These are phyloP conservation scores for Gymnoscopelus braueri DNA, from an alignment of 2,797 vertebrate species.

Conservation along the genomic window DNA sequence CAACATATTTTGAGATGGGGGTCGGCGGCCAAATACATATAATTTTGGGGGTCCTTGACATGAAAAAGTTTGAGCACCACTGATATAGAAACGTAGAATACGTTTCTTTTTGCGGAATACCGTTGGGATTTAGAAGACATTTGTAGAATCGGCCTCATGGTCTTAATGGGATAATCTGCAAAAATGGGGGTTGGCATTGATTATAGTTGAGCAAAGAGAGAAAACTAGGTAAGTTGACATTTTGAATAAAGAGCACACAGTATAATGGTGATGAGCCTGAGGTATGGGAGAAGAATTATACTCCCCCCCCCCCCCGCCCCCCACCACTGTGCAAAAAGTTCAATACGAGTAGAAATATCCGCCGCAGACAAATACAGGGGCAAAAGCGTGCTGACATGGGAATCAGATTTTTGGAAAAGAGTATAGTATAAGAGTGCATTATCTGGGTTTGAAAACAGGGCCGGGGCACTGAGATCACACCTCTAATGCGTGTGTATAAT, in stretches of 20 bases:
- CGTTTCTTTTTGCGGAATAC: too few relatives aligned
- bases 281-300: conserved; percentile 69
- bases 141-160: too few relatives aligned
- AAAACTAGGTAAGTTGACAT: conserved; percentile 59
- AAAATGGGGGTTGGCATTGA: conserved; percentile 68
- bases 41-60: too few relatives aligned
- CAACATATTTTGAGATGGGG: too few relatives aligned
- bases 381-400: conserved; percentile 49
- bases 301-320: conserved; percentile 67
- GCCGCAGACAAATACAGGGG: conserved; percentile 70
- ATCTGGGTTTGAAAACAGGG: conserved; percentile 72
- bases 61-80: too few relatives aligned
- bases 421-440: conserved; percentile 60
- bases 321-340: conserved; percentile 65
- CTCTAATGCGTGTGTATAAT: conserved; percentile 49
- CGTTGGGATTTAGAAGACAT: too few relatives aligned
- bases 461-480: conserved; percentile 66
- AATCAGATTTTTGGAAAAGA: conserved; percentile 51
- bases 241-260: conserved; percentile 35
- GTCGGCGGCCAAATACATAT: too few relatives aligned
- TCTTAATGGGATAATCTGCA: too few relatives aligned
- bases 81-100: too few relatives aligned
- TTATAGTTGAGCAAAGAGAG: conserved; percentile 65
- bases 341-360: conserved; percentile 59
- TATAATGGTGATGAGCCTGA: conserved; percentile 47